Evolutionary conservation across 2,888 invertebrate species (phyloP), one percentile per base, ranked within the genome.

Genomic region (Aradus depressus): DNA sequence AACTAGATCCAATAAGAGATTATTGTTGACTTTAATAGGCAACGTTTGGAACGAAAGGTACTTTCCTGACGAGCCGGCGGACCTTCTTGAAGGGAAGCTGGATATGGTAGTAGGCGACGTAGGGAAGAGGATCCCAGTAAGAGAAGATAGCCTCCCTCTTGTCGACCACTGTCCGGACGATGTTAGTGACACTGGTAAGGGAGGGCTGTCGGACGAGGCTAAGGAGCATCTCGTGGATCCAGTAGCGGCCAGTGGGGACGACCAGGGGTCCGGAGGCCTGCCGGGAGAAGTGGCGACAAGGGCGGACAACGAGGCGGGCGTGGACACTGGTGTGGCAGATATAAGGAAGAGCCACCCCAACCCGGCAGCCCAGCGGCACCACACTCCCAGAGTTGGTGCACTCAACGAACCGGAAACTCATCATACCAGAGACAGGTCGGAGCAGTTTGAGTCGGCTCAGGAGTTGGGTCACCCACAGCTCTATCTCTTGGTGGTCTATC

Each of bases 81-180:
- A 78, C 70, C 58, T 75, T 75, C 53, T 73, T 72, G 58, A 81
- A 72, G 0, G 86, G 85, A 60, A 81, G 66, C 63, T 86, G 82
- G 61, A 88, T 77, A 64, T 85, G 85, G 68, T 87, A 87, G 65
- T 85, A 87, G 2, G 84, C 86, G 64, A 85, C 86, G 64, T 87
- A 88, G 0, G 88, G 88, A 61, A 88, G 65, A 4, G 88, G 88
- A 64, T 88, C 88, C 87, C 87, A 87, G 63, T 81, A 81, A 4
- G 80, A 76, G 63, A 88, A 88, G 1, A 88, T 69, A 0, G 84
- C 86, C 64, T 88, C 86, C 34, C 84, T 73, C 59, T 84, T 84
- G 62, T 86, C 84, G 59, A 86, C 65, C 31, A 84, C 80, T 0
- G 79, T 80, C 32, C 79, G 77, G 60, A 81, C 68, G 42, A 81